phyloP scores from a whole-genome alignment of 2,888 invertebrate species.

The Keiferia lycopersicella region DNA sequence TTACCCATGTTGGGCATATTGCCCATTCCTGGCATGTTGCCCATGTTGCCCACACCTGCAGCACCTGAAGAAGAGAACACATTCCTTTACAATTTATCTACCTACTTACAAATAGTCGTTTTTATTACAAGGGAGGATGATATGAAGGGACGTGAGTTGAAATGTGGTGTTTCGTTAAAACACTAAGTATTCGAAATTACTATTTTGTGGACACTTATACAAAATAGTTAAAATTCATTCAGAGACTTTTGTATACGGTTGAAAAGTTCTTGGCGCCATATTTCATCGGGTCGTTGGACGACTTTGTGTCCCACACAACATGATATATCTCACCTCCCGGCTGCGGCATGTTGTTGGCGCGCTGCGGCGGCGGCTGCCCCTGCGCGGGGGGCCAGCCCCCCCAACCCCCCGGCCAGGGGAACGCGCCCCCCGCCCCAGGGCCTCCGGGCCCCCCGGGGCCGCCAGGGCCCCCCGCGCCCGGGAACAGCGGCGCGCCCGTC shows the following conservation, averaged over 20 bases:
- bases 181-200: too few species aligned
- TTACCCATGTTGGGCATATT: background rate
- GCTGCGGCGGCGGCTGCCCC: constrained; percentile 52
- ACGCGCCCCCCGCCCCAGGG: constrained; percentile 23
- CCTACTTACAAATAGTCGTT: too few species aligned
- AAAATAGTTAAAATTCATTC: too few species aligned
- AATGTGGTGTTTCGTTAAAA: too few species aligned
- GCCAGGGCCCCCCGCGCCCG: constrained; percentile 29
- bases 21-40: background rate
- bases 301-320: background rate
- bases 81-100: too few species aligned
- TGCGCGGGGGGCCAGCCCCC: constrained; percentile 37
- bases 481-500: constrained; percentile 29
- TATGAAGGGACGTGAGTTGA: too few species aligned
- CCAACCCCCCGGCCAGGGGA: constrained; percentile 55
- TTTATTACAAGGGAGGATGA: too few species aligned
- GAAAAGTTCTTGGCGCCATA: too few species aligned
- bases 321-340: constrained; percentile 45
- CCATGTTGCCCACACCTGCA: background rate
- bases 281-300: too few species aligned
- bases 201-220: too few species aligned
- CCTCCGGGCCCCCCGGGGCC: constrained; percentile 33
- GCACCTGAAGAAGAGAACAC: background rate
- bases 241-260: too few species aligned
- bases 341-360: constrained; percentile 30